Base-by-base conservation (phyloP, 2,797 vertebrate genomes). In the Amazona finschi region DNA sequence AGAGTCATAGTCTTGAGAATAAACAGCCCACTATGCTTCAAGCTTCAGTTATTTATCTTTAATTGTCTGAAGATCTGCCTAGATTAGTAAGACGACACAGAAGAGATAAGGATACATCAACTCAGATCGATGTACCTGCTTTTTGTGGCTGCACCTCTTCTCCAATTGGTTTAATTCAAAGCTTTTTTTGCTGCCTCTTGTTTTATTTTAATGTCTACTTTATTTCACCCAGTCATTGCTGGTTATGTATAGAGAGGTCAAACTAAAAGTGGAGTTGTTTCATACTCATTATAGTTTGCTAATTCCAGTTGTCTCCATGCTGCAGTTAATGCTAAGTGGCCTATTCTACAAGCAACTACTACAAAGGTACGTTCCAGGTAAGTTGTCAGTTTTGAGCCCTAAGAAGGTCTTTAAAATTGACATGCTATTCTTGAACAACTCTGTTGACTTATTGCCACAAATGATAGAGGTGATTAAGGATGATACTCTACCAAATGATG, bases 381-480 rank as follows among this genome's bases (percentile, higher is more conserved):
- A 74, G 15, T 27, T 87, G 49, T 27, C 72, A 79, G 14, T 20
- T 73, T 22, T 84, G 28, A 30, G 30, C 11, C 71, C 38, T 50
- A 31, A 49, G 73, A 43, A 86, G 14, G 65, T 31, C 90, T 90
- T 89, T 62, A 49, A 87, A 88, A 73, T 66, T 76, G 77, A 74
- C 76, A 76, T 28, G 46, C 39, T 84, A 15, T 49, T 85, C 74
- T 83, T 74, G 53, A 90, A 50, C 15, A 57, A 69, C 19, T 71
- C 50, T 61, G 27, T 60, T 95, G 87, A 80, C 64, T 66, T 67
- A 52, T 27, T 17, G 36, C 75, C 93, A 82, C 18, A 61, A 60
- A 60, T 24, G 7, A 78, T 84, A 89, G 72, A 92, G 27, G 6
- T 95, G 75, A 95, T 95, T 95, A 91, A 96, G 46, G 52, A 74